Evolutionary conservation across 2,888 invertebrate species (phyloP).

Genomic region (Phymatocera aterrima): DNA sequence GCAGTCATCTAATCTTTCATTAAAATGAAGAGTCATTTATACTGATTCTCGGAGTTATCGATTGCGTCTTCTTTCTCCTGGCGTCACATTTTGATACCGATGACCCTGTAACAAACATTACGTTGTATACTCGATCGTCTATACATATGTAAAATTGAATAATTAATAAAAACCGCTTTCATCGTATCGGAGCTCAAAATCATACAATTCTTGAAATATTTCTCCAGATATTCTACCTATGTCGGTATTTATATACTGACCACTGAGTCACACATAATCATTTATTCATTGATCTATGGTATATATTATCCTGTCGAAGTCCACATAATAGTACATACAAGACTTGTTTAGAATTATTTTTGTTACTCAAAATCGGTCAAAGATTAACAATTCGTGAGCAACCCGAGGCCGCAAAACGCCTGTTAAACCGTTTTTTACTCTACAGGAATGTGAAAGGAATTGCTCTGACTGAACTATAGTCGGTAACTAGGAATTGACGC

Average conservation of each 20-base stretch:
- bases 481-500: background rate
- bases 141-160: background rate
- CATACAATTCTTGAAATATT: no score
- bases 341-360: no score
- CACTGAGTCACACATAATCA: no score
- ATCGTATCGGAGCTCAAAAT: no score
- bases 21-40: no score
- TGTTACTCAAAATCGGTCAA: background rate
- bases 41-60: constrained; percentile 50
- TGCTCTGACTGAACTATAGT: background rate
- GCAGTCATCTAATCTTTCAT: constrained; percentile 64
- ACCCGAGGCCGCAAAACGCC: background rate
- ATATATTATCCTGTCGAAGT: no score
- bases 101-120: constrained; percentile 16
- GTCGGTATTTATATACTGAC: no score
- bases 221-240: no score
- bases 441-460: background rate
- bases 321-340: no score
- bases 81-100: background rate
- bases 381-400: no score
- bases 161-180: no score
- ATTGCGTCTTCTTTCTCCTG: background rate
- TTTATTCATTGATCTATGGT: no score
- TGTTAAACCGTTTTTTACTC: background rate
- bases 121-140: background rate